phyloP scores from a whole-genome alignment of 2,113 vertebrate genomes.

The Melozone crissalis region DNA sequence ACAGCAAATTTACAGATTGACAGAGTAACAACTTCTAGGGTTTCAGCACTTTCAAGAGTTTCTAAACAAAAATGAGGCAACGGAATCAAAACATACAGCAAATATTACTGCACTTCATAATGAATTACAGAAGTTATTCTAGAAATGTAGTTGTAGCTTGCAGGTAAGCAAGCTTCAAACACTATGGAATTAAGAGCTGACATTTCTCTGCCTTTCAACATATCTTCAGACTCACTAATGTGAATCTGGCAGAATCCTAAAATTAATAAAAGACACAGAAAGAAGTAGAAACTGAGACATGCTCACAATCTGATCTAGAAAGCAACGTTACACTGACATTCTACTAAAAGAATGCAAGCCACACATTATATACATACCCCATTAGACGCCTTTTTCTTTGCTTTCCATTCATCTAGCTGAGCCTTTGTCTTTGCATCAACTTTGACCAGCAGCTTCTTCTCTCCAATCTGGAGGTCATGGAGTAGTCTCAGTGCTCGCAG shows the following conservation, averaged over 20 bases:
- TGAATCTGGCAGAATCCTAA: neutral
- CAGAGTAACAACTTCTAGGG: neutral
- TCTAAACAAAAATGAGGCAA: neutral
- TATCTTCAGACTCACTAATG: neutral
- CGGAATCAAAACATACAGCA: neutral
- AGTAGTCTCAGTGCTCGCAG: slow-evolving; percentile 91
- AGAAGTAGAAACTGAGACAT: neutral
- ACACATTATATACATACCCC: slow-evolving; percentile 79
- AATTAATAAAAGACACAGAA: neutral
- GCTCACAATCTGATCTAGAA: neutral
- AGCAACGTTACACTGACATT: fast-evolving
- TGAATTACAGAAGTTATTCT: neutral
- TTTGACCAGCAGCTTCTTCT: slow-evolving; percentile 97
- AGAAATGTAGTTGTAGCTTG: neutral
- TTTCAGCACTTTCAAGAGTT: neutral
- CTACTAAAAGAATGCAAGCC: neutral
- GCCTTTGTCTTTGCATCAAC: slow-evolving; percentile 99
- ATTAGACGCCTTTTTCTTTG: slow-evolving; percentile 91
- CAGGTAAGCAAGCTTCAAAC: neutral
- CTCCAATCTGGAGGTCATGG: slow-evolving; percentile 94
- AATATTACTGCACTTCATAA: neutral
- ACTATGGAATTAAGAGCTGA: neutral
- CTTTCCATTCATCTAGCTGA: slow-evolving; percentile 98
- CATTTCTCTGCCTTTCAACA: neutral
- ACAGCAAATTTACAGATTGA: neutral